Conservation (phyloP, 2,888 invertebrate genomes). For the Autographa gamma region DNA sequence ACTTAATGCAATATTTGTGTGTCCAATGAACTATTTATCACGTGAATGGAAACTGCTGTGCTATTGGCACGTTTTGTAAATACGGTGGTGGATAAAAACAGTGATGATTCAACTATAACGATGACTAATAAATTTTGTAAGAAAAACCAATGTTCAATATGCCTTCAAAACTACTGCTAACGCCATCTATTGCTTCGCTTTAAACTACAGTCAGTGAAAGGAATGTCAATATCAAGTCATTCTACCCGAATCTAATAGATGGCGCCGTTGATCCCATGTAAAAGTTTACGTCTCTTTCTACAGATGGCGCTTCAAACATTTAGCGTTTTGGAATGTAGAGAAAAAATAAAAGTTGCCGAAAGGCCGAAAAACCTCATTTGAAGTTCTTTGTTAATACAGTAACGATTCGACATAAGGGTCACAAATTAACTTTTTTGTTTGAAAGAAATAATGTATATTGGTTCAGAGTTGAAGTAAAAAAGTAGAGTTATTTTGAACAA, state of each 20-base stretch:
- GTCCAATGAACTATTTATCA: not conserved
- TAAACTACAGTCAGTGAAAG: not conserved
- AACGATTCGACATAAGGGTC: no score
- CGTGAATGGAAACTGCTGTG: slow-evolving; percentile 1
- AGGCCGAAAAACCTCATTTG: no score
- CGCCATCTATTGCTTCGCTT: slow-evolving; percentile 39
- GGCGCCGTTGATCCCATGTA: slow-evolving; percentile 27
- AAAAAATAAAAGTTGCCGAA: no score
- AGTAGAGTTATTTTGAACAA: no score
- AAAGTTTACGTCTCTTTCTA: slow-evolving; percentile 13
- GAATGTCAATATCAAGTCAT: not conserved
- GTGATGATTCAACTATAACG: slow-evolving; percentile 35
- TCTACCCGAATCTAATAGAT: slow-evolving; percentile 21
- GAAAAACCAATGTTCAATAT: slow-evolving; percentile 27
- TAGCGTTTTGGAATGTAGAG: no score
- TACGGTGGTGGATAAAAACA: slow-evolving; percentile 18
- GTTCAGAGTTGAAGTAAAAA: no score
- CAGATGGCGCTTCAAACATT: slow-evolving; percentile 32
- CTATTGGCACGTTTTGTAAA: slow-evolving; percentile 32
- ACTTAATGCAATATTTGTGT: not conserved
- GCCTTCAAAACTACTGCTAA: not conserved
- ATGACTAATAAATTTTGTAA: slow-evolving; percentile 25
- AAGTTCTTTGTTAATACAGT: no score
- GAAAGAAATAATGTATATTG: no score
- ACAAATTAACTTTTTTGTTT: no score